A percentile compares a stretch with the other conserved stretches of the same genome.
These are phyloP conservation scores for Tyrophagus putrescentiae DNA, from an alignment of 1,140 invertebrate genomes.

Conservation along the genomic window DNA sequence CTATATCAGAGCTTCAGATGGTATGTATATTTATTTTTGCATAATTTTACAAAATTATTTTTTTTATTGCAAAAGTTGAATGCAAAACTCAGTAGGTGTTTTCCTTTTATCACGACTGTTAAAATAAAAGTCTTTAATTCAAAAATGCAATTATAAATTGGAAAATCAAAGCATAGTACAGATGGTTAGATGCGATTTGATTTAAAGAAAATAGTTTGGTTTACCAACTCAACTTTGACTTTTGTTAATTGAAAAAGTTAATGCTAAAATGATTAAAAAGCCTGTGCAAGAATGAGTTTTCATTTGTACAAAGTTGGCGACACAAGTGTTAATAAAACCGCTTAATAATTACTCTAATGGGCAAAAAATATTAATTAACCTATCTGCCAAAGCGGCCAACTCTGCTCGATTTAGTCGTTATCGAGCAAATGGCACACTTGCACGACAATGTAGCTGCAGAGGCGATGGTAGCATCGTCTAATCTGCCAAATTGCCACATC, in stretches of 20 bases:
- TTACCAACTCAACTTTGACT: too few species aligned
- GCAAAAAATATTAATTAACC: constrained; percentile 18
- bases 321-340: constrained; percentile 9
- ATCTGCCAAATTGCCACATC: background rate
- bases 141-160: too few species aligned
- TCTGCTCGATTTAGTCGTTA: background rate
- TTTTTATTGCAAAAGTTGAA: too few species aligned
- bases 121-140: background rate
- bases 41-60: too few species aligned
- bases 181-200: too few species aligned
- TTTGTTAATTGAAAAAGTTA: too few species aligned
- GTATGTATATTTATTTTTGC: too few species aligned
- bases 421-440: background rate
- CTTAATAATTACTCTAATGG: constrained; percentile 1
- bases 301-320: background rate
- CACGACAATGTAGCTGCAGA: too few species aligned
- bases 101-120: background rate
- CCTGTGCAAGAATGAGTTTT: background rate
- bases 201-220: too few species aligned
- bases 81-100: background rate
- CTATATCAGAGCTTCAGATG: constrained; percentile 88
- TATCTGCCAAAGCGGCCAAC: background rate
- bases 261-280: background rate
- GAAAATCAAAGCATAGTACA: too few species aligned
- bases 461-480: too few species aligned